Conservation (phyloP, 2,113 vertebrate species). For the Craseonycteris thonglongyai region DNA sequence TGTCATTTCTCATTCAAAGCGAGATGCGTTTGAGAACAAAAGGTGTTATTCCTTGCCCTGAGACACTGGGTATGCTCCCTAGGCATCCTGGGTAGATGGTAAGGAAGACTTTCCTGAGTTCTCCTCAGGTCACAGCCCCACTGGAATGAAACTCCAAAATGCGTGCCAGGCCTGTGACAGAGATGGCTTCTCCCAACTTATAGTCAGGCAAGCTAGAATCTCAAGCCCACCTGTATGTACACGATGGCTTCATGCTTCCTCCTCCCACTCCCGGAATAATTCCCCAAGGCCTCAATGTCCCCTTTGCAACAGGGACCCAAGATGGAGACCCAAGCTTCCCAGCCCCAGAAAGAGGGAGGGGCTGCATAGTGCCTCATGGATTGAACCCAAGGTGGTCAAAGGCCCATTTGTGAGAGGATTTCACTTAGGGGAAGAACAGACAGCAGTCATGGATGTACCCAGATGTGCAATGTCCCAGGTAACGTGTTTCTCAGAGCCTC, state of each 20-base stretch:
- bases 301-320: not conserved
- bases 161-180: not conserved
- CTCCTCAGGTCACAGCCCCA: not conserved
- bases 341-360: not conserved
- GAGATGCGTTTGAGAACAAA: not conserved
- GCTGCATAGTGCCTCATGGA: too few relatives aligned
- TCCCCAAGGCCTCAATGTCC: not conserved
- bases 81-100: rapidly evolving
- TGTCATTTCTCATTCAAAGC: not conserved
- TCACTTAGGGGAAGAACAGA: not conserved
- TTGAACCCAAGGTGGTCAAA: not conserved
- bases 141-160: not conserved
- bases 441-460: rapidly evolving
- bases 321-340: not conserved
- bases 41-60: not conserved
- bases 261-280: not conserved
- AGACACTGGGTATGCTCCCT: not conserved
- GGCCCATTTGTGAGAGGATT: not conserved
- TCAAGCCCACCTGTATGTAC: not conserved
- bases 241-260: not conserved
- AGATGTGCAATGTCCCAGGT: rapidly evolving
- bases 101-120: not conserved
- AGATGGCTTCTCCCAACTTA: not conserved
- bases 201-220: not conserved
- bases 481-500: not conserved